Conservation (phyloP, 2,113 vertebrate genomes). For the Dicentrarchus labrax region DNA sequence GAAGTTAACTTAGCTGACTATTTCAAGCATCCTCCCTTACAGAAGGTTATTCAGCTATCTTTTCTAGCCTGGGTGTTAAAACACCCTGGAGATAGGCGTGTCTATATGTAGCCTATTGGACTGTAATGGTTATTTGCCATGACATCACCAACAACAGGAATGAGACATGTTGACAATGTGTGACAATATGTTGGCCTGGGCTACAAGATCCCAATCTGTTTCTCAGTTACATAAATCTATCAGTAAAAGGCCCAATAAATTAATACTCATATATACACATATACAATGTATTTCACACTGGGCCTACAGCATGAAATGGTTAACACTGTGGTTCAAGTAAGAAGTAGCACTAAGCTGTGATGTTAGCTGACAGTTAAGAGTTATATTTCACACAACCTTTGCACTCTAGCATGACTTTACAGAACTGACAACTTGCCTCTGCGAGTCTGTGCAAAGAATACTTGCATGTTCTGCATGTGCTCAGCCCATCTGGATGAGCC, state of each 20-base stretch:
- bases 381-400: background rate
- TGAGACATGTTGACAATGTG: background rate
- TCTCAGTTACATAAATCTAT: background rate
- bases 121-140: conserved; percentile 64
- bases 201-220: background rate
- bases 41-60: background rate
- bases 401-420: background rate
- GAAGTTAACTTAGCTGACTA: background rate
- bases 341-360: background rate
- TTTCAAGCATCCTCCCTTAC: background rate
- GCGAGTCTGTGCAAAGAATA: background rate
- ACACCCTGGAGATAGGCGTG: background rate
- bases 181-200: background rate
- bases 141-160: conserved; percentile 19
- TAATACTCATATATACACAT: background rate
- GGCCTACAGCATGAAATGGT: background rate
- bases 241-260: background rate
- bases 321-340: background rate
- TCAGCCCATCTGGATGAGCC: background rate
- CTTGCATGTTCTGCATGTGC: background rate
- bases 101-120: background rate
- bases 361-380: background rate
- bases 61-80: background rate
- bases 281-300: background rate
- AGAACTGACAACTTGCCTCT: background rate